Percentiles rank a stretch among this genome's conserved stretches.
These are phyloP conservation scores for Falco peregrinus DNA, from an alignment of 2,797 vertebrate genomes.

Conservation along the genomic window DNA sequence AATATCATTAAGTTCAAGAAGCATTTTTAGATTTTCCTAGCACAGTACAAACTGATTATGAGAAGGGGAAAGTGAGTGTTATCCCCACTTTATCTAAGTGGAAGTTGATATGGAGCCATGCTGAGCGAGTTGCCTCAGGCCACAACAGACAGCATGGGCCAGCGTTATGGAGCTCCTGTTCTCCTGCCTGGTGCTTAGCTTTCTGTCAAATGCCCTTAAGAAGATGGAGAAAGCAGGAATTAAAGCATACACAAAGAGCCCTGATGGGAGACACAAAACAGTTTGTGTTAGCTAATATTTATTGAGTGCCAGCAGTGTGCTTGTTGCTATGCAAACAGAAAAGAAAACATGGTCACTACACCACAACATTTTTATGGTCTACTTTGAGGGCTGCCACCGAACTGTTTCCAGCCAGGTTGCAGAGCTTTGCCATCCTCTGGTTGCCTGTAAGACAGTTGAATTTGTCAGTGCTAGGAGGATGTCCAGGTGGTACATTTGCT, in stretches of 20 bases:
- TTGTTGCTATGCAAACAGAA: neutral
- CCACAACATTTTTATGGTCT: neutral
- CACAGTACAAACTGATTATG: neutral
- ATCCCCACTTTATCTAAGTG: neutral
- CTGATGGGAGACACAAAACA: neutral
- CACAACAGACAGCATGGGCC: neutral
- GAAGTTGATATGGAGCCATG: neutral
- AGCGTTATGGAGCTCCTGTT: neutral
- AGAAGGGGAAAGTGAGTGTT: neutral
- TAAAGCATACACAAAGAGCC: neutral
- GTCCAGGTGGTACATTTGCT: neutral
- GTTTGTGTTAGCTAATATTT: neutral
- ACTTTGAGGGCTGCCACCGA: neutral
- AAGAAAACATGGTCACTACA: fast-evolving
- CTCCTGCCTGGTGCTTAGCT: neutral
- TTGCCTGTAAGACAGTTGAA: neutral
- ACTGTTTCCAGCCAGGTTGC: neutral
- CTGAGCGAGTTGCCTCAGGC: neutral
- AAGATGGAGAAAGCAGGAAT: neutral
- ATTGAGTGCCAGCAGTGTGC: neutral
- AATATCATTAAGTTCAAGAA: neutral
- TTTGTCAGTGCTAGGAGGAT: neutral
- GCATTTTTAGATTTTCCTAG: neutral
- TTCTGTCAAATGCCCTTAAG: neutral
- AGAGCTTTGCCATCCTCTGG: neutral